phyloP scores from a whole-genome alignment of 1,140 invertebrate species.

The Lucilia cuprina region DNA sequence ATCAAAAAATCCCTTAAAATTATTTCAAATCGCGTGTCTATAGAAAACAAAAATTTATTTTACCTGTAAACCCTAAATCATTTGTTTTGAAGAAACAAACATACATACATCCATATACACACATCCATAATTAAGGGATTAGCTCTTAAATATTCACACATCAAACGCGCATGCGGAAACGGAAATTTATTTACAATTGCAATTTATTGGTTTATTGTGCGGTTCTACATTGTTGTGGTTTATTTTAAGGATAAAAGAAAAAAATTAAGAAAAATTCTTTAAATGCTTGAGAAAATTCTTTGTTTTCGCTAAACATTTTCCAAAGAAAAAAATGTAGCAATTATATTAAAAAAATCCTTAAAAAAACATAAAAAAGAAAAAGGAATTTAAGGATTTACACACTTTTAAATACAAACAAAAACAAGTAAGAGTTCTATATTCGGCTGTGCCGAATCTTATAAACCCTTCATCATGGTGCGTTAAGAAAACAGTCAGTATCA shows the following conservation, averaged over 20 bases:
- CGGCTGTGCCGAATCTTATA: too few relatives aligned
- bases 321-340: neutral
- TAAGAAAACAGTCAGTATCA: too few relatives aligned
- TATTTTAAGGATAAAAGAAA: neutral
- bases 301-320: neutral
- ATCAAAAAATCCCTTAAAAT: too few relatives aligned
- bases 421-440: too few relatives aligned
- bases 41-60: neutral
- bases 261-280: neutral
- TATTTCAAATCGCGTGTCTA: neutral
- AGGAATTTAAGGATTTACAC: neutral
- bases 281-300: constrained; percentile 12
- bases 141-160: constrained; percentile 54
- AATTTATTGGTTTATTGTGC: neutral
- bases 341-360: neutral
- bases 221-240: constrained; percentile 2
- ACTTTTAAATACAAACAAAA: neutral
- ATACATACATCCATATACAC: neutral
- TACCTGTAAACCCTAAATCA: neutral
- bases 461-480: too few relatives aligned
- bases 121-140: constrained; percentile 52
- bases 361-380: neutral
- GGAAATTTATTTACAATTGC: constrained; percentile 48
- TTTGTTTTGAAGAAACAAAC: neutral
- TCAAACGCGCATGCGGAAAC: constrained; percentile 52